A percentile compares a stretch with the other conserved stretches of the same genome.
phyloP scores from a whole-genome alignment of 2,888 invertebrate genomes.

The Drosophila pegasa region DNA sequence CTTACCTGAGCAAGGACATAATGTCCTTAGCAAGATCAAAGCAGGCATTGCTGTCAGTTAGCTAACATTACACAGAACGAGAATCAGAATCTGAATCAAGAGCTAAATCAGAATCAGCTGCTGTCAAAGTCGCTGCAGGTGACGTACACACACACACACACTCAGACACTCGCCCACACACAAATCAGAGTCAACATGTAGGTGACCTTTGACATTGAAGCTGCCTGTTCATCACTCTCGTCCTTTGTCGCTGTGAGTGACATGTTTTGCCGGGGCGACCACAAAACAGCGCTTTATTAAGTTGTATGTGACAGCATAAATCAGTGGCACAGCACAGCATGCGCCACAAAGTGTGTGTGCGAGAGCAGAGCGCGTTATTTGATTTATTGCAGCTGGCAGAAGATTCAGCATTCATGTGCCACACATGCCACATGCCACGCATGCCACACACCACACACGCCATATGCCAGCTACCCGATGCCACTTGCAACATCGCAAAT shows the following conservation, averaged over 20 bases:
- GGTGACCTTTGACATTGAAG: constrained; percentile 67
- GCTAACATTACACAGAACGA: constrained; percentile 24
- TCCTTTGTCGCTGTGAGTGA: constrained; percentile 36
- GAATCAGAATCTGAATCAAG: constrained; percentile 22
- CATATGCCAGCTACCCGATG: not conserved
- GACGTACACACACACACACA: not conserved
- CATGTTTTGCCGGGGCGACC: constrained; percentile 35
- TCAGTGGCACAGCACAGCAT: constrained; percentile 43
- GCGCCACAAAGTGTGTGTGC: constrained; percentile 41
- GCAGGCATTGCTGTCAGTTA: constrained; percentile 25
- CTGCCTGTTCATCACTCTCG: constrained; percentile 52
- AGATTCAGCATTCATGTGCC: constrained; percentile 19
- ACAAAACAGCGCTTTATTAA: constrained; percentile 58
- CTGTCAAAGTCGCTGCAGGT: constrained; percentile 39
- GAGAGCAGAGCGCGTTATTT: constrained; percentile 23
- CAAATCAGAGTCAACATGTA: not conserved
- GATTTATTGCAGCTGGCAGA: constrained; percentile 52
- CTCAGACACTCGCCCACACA: not conserved
- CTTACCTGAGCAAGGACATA: constrained; percentile 16
- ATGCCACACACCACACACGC: not conserved
- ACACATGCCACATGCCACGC: constrained; percentile 2
- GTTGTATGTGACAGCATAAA: constrained; percentile 65
- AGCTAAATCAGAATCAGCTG: constrained; percentile 40
- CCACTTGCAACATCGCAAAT: constrained; percentile 15
- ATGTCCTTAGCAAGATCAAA: constrained; percentile 46